Percentiles rank a stretch among this genome's conserved stretches.
Conservation (phyloP, 2,797 vertebrate species). For the Sebastes paucispinis region DNA sequence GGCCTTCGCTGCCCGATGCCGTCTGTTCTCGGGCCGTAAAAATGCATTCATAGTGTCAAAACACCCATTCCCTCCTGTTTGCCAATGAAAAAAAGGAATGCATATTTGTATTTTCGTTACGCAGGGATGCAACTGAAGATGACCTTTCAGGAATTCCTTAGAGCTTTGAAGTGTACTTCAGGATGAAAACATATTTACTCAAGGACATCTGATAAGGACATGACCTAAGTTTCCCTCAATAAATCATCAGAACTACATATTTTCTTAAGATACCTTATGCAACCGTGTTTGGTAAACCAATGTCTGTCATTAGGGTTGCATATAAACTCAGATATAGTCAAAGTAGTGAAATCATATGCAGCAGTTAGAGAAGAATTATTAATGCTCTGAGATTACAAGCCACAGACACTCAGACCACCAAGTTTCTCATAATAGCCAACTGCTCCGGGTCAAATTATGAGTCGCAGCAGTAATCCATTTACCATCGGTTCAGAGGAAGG, state of each 20-base stretch:
- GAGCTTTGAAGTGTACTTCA: background rate
- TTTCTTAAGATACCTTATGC: background rate
- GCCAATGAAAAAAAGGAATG: background rate
- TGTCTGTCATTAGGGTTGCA: background rate
- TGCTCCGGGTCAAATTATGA: slow-evolving; percentile 13
- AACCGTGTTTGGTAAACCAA: background rate
- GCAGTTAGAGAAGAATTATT: background rate
- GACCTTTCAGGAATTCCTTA: background rate
- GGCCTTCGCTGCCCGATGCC: no score
- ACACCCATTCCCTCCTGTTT: background rate
- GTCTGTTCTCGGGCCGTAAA: accelerated
- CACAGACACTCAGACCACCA: background rate
- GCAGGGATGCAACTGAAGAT: background rate
- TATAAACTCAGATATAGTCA: background rate
- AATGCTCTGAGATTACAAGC: background rate
- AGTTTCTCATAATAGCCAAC: background rate
- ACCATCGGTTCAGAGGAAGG: slow-evolving; percentile 15
- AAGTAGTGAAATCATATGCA: background rate
- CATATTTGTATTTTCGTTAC: background rate
- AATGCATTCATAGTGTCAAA: background rate
- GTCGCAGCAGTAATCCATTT: slow-evolving; percentile 30
- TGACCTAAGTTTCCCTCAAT: background rate
- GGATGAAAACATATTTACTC: background rate
- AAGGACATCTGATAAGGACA: background rate
- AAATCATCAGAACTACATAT: background rate